A percentile compares a stretch with the other conserved stretches of the same genome.
Conservation (phyloP, 2,888 invertebrate species). For the Liodrosophila aerea region DNA sequence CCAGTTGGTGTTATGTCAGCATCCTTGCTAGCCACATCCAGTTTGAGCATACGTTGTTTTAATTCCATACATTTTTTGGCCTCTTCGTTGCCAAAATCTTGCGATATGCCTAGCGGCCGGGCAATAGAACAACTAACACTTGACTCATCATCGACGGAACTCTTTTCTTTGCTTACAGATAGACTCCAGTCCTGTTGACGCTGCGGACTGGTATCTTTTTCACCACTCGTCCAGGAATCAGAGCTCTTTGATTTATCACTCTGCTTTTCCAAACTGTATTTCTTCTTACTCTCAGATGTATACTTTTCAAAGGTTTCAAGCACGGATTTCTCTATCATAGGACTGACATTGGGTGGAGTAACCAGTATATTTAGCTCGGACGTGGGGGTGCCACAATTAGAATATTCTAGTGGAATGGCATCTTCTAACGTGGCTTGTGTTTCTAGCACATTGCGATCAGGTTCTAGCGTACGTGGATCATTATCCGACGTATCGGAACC, state of each 20-base stretch:
- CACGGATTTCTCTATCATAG: conserved; percentile 83
- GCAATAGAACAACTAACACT: conserved; percentile 91
- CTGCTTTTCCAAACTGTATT: conserved; percentile 84
- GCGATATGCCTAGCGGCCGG: conserved; percentile 89
- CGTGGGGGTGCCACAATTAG: conserved; percentile 81
- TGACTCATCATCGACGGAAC: conserved; percentile 88
- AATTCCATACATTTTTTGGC: conserved; percentile 84
- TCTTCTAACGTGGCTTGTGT: conserved; percentile 86
- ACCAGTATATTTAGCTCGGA: conserved; percentile 84
- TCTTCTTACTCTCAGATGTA: conserved; percentile 83
- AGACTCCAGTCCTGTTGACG: conserved; percentile 84
- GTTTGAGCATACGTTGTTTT: conserved; percentile 85
- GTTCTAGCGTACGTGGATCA: conserved; percentile 80
- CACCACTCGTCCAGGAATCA: conserved; percentile 92
- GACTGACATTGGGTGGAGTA: conserved; percentile 86
- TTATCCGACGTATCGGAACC: conserved; percentile 86
- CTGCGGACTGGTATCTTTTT: conserved; percentile 87
- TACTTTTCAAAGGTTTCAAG: conserved; percentile 79
- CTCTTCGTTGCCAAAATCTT: conserved; percentile 87
- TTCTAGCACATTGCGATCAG: conserved; percentile 82
- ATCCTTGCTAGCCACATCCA: conserved; percentile 83
- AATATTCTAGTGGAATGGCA: conserved; percentile 84
- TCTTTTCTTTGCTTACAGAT: conserved; percentile 84
- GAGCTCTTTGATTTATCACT: conserved; percentile 88
- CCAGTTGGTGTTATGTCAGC: conserved; percentile 82